These are phyloP conservation scores for Vimba vimba DNA, from an alignment of 2,113 vertebrate species.

Conservation along the genomic window DNA sequence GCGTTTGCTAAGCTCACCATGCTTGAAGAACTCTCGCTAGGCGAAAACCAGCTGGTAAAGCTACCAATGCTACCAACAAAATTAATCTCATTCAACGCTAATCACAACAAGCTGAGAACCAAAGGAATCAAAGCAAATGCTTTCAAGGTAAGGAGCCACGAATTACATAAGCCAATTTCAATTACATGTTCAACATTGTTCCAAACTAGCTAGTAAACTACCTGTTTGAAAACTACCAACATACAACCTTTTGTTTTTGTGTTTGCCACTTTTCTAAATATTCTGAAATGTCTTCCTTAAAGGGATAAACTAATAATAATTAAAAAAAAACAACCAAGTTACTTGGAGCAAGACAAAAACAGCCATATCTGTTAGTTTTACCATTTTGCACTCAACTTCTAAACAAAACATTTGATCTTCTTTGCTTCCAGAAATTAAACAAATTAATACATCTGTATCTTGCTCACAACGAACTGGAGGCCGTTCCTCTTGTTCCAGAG, in stretches of 20 bases:
- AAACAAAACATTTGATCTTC: neutral
- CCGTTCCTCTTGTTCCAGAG: constrained; percentile 90
- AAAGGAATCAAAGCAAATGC: constrained; percentile 92
- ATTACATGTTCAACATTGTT: no score
- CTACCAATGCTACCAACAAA: constrained; percentile 92
- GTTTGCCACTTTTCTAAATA: neutral
- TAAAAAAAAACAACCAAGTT: neutral
- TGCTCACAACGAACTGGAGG: constrained; percentile 88
- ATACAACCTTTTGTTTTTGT: constrained; percentile 31
- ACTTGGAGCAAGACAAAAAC: neutral
- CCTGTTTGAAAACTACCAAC: constrained; percentile 43
- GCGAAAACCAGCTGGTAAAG: constrained; percentile 88
- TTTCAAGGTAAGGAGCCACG: constrained; percentile 84
- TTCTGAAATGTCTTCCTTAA: neutral
- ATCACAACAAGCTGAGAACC: constrained; percentile 89
- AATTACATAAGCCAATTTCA: neutral
- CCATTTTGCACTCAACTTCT: neutral
- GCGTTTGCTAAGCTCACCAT: constrained; percentile 88
- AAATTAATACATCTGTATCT: constrained; percentile 86
- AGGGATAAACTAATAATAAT: neutral
- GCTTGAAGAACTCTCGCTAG: constrained; percentile 89
- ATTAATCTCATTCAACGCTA: constrained; percentile 86
- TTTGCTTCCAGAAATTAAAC: constrained; percentile 81
- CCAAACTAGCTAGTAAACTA: no score
- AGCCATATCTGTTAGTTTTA: neutral